Base-by-base conservation (phyloP, 1,140 invertebrate species). In the Solenopsis invicta region DNA sequence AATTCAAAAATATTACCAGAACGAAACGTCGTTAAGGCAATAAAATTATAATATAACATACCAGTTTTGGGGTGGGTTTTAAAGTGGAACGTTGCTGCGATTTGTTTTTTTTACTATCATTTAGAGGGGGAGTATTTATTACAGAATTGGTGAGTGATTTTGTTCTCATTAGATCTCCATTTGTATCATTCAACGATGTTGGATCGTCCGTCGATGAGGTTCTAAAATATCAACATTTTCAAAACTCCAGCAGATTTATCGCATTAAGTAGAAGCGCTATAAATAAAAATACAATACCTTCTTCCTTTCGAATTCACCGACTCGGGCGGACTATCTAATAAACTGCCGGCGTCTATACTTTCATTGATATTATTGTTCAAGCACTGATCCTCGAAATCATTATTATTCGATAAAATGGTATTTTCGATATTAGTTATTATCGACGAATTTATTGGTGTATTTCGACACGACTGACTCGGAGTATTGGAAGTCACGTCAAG, bases 61-160 rank as follows among this genome's bases (percentile, higher is more conserved):
- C 80, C 37, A 37, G n/a, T 84, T 76, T 75, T 0, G 54, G 13
- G 5, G 6, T 37, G 5, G 78, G 41, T 16, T 78, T 78, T n/a
- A 4, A 6, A 10, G 16, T 56, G 0, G 64, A 69, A 69, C 29
- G 21, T 9, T 18, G 13, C 41, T 10, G 41, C 5, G 4, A n/a
- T 56, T 72, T 72, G n/a, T 4, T 59, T 13, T 37, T 45, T 69
- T 4, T 80, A 69, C 2, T 69, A 5, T 21, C 8, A 41, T 41
- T 56, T 1, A 84, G 75, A 29, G 89, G 37, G 24, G 89, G 37
- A 86, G 90, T 92, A 56, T 92, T 89, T 71, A 93, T 90, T 71
- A 92, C 86, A 64, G 89, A 88, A 77, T 91, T 74, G 66, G 91
- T 85, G 56, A 93, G 88, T 21, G 92, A 91, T 80, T 94, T 95